Evolutionary conservation across 2,797 vertebrate species (phyloP), one percentile per base, ranked within the genome.

Genomic region (Arctocebus calabarensis): DNA sequence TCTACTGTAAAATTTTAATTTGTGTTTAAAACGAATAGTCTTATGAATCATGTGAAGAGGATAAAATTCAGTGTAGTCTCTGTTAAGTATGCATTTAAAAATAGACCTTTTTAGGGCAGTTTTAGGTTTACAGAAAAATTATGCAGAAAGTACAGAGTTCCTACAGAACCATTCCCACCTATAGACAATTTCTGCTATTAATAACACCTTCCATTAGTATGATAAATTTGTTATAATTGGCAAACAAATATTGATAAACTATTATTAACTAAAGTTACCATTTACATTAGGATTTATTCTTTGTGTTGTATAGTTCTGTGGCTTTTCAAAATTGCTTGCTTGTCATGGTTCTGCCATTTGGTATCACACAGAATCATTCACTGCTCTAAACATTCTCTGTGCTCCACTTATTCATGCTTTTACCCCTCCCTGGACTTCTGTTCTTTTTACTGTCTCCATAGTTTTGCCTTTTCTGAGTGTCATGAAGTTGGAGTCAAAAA

Each of bases 71-170:
- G 79, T 94, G 34, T 19, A 62, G 3, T 79, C 32, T 93, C 64
- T 86, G 23, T 84, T 93, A 87, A 96, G 88, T 45, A 43, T 71
- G 40, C 55, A 66, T 94, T 94, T 90, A 23, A 87, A 94, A 97
- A 57, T 43, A 93, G 52, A 79, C 59, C 59, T 25, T 93, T 75
- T 90, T 78, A 61, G 62, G 92, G 70, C 55, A 84, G 57, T 70
- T 92, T 90, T 79, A 87, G 29, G 27, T 91, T 93, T 95, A 45
- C 27, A 70, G 95, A 83, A 89, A 88, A 93, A 86, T 85, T 92
- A 93, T 86, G 66, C 75, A 88, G n/a, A 43, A 96, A 87, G 61
- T 74, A 27, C 57, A 62, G 68, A 87, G 59, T 85, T 89, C 91
- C 57, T 74, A 25, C 7, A 43, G 43, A 19, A 16, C n/a, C 40